Conservation (phyloP, 2,888 invertebrate genomes). For the Meta bourneti region DNA sequence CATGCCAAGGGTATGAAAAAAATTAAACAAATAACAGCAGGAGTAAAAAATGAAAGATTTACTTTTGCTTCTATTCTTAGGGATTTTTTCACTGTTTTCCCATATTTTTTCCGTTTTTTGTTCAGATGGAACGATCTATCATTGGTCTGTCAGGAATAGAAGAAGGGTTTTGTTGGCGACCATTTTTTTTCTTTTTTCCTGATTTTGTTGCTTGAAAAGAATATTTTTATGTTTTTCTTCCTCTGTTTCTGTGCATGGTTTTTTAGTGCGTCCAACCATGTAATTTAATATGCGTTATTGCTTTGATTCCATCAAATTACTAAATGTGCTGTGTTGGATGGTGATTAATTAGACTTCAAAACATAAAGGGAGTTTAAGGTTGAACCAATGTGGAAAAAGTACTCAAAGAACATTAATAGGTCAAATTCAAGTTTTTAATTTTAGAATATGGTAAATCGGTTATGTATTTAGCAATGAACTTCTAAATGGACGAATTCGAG, state of each 20-base stretch:
- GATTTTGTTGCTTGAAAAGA: background rate
- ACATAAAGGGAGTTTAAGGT: background rate
- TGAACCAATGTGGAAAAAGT: background rate
- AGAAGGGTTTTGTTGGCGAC: conserved; percentile 21
- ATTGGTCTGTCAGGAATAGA: conserved; percentile 46
- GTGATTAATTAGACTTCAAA: background rate
- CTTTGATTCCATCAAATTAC: background rate
- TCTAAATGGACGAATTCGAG: no score
- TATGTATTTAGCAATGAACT: no score
- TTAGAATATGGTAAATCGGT: no score
- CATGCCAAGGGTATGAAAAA: conserved; percentile 11
- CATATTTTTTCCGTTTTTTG: conserved; percentile 12
- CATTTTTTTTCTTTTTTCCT: conserved; percentile 35
- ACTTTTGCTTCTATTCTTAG: conserved; percentile 22
- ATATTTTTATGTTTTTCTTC: conserved; percentile 1
- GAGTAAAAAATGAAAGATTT: conserved; percentile 35
- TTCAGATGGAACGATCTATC: conserved; percentile 25
- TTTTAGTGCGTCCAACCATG: background rate
- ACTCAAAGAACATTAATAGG: background rate
- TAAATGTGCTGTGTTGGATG: background rate
- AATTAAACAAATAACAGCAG: conserved; percentile 40
- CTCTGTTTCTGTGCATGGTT: background rate
- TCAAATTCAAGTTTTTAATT: no score
- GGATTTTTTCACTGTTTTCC: conserved; percentile 28
- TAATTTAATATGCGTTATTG: conserved; percentile 22